These are phyloP conservation scores for Phengaris arion DNA, from an alignment of 2,888 invertebrate species.

Conservation along the genomic window DNA sequence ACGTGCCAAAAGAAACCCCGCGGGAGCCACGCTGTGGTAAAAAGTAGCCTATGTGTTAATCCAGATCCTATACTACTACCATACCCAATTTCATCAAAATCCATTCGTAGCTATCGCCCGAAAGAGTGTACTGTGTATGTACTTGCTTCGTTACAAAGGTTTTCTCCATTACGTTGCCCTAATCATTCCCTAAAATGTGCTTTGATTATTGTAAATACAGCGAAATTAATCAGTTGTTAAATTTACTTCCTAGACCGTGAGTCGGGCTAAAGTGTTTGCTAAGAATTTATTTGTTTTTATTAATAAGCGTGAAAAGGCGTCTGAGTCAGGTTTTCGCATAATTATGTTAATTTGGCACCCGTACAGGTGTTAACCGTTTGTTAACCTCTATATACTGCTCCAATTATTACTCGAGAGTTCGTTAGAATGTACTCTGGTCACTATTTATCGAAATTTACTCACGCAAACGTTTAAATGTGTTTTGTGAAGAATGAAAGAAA, in stretches of 20 bases:
- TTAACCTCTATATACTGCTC: conserved; percentile 23
- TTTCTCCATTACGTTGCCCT: no score
- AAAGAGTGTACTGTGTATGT: no score
- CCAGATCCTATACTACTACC: no score
- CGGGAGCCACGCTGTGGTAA: no score
- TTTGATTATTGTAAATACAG: no score
- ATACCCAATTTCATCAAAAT: no score
- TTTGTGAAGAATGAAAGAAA: conserved; percentile 1
- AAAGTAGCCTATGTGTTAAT: no score
- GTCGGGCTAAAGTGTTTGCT: background rate
- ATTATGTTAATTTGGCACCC: conserved; percentile 28
- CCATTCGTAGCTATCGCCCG: no score
- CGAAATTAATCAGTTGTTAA: background rate
- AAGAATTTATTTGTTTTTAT: conserved; percentile 21
- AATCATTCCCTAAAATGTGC: no score
- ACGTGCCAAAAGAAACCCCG: no score
- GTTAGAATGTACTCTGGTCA: conserved; percentile 1
- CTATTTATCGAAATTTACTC: conserved; percentile 1
- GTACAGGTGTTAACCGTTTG: conserved; percentile 22
- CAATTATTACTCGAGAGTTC: conserved; percentile 13
- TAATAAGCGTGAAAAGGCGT: conserved; percentile 12
- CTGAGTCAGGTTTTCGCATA: conserved; percentile 19
- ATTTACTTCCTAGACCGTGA: background rate
- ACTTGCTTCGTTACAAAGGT: no score
- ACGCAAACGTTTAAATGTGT: background rate